Evolutionary conservation across 2,888 invertebrate species (phyloP).

Genomic region (Rhopalosiphum nymphaeae): DNA sequence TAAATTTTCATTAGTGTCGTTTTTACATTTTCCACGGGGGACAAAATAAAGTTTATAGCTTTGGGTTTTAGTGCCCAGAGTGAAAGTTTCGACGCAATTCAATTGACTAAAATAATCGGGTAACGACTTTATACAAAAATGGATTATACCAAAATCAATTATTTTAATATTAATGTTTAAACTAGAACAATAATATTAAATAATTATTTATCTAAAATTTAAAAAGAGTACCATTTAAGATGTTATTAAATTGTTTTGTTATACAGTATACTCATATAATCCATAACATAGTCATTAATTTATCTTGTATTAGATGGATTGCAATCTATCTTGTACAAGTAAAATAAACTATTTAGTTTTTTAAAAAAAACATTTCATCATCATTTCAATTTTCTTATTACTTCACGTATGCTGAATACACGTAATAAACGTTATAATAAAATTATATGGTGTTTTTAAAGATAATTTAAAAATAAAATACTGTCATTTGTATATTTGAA

Average conservation of each 20-base stretch:
- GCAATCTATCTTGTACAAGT: neutral
- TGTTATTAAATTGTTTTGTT: neutral
- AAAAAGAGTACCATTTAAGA: neutral
- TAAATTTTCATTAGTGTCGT: slow-evolving; percentile 63
- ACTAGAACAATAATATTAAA: neutral
- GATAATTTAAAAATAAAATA: neutral
- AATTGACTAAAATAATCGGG: slow-evolving; percentile 63
- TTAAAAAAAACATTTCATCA: neutral
- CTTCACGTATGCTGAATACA: neutral
- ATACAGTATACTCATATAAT: neutral
- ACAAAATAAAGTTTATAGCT: slow-evolving; percentile 62
- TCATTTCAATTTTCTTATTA: neutral
- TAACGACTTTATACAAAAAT: slow-evolving; percentile 47
- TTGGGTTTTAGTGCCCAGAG: slow-evolving; percentile 49
- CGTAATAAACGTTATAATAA: neutral
- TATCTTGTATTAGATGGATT: neutral
- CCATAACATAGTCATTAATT: neutral
- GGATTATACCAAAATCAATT: slow-evolving; percentile 37
- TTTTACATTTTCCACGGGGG: slow-evolving; percentile 59
- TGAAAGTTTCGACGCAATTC: slow-evolving; percentile 54
- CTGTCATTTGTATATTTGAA: neutral
- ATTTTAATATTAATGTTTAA: slow-evolving; percentile 36
- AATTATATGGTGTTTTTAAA: neutral
- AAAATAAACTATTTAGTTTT: neutral
- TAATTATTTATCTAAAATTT: neutral